Conservation (phyloP, 1,140 invertebrate species). For the Scaptomyza pallida region DNA sequence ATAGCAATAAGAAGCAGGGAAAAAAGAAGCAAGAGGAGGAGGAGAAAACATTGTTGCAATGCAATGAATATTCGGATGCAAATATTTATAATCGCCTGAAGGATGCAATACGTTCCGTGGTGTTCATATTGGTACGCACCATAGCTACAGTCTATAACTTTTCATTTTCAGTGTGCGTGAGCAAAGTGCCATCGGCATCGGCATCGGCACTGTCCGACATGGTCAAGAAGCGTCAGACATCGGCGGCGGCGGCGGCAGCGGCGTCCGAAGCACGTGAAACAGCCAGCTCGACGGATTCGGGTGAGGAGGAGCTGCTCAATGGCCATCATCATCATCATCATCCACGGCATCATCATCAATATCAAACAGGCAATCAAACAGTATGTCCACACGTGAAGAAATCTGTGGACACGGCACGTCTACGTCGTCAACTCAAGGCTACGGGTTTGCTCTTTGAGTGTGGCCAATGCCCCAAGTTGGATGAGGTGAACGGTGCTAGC, state of each 20-base stretch:
- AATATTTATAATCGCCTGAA: background rate
- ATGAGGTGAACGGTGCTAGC: background rate
- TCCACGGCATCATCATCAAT: conserved; percentile 30
- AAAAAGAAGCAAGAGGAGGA: too few relatives aligned
- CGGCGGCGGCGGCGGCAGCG: too few relatives aligned
- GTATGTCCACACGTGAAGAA: conserved; percentile 89
- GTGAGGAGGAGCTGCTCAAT: conserved; percentile 85
- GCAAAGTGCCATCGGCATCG: conserved; percentile 9
- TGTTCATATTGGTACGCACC: background rate
- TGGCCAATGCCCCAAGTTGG: conserved; percentile 85
- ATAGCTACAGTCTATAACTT: conserved; percentile 7
- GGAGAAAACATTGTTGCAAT: too few relatives aligned
- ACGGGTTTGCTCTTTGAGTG: conserved; percentile 87
- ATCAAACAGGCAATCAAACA: conserved; percentile 57
- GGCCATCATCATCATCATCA: conserved; percentile 19
- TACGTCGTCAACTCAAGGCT: conserved; percentile 87
- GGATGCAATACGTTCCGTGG: background rate
- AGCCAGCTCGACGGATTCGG: conserved; percentile 86
- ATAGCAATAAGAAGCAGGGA: too few relatives aligned
- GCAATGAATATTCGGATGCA: too few relatives aligned
- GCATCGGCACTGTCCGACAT: too few relatives aligned
- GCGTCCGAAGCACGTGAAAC: conserved; percentile 86
- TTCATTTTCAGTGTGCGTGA: conserved; percentile 22
- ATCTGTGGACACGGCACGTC: conserved; percentile 87
- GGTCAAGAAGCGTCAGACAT: conserved; percentile 87